Base-by-base conservation (phyloP, 2,888 invertebrate genomes). In the Drosophila testacea region DNA sequence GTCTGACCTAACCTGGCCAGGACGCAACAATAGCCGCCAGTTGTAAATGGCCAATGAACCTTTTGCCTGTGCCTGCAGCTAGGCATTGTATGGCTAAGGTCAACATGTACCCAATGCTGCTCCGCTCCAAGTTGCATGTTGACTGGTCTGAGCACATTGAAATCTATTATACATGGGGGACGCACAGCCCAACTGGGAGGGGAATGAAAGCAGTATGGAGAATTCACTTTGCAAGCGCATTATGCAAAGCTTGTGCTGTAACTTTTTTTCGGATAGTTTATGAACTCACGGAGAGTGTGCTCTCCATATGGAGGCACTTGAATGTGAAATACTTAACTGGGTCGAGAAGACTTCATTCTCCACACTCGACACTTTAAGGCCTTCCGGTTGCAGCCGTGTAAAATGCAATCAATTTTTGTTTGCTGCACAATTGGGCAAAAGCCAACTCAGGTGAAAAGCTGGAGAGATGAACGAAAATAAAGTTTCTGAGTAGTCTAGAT, bases 401-500 rank as follows among this genome's bases (percentile, higher is more conserved):
- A 88, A 83, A 88, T 78, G 83, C 83, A 83, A 83, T 83, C 88
- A 83, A 83, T 83, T 83, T 88, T 77, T 55, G 56, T 68, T 69
- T 67, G 81, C 76, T 67, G 79, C 84, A 83, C 87, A 81, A 86
- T 81, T 82, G 81, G 84, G 87, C 81, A 83, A 74, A 80, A 65
- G 66, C 61, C 57, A 67, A 59, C 39, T 82, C 85, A 79, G 72
- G 71, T 70, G 59, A 48, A 62, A 73, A 59, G 75, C 61, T 55
- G 62, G 50, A 48, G 50, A 48, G 39, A 60, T 51, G 42, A 52
- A 47, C 27, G 38, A 28, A 38, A 27, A 38, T 36, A 64, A 42
- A 39, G 6, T 50, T 48, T 39, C 55, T 39, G 69, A 41, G 41
- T 62, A 38, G 32, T 22, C 6, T 32, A 0, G 16, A 10, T 11